Conservation (phyloP, 1,140 invertebrate species). For the Drosophila paulistorum region DNA sequence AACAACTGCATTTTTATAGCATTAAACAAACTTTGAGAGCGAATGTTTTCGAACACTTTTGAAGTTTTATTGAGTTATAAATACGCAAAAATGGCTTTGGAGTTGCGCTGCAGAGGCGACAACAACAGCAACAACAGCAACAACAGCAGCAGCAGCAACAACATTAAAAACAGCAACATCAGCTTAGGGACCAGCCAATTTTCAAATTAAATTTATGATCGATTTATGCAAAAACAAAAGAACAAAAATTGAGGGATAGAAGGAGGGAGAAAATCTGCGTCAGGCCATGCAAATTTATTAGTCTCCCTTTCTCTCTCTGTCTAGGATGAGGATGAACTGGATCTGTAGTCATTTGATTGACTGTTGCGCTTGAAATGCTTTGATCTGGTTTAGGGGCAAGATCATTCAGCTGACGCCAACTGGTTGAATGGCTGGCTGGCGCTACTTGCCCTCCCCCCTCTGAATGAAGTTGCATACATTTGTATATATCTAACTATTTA, state of each 20-base stretch:
- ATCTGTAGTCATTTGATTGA: conserved; percentile 58
- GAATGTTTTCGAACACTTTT: conserved; percentile 80
- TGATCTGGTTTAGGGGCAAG: conserved; percentile 57
- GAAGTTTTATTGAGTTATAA: conserved; percentile 82
- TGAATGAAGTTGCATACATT: conserved; percentile 4
- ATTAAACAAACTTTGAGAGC: conserved; percentile 79
- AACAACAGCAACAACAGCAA: background rate
- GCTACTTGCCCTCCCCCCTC: background rate
- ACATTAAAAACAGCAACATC: conserved; percentile 20
- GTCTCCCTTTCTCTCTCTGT: background rate
- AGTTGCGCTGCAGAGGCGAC: conserved; percentile 30
- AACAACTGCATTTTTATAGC: conserved; percentile 70
- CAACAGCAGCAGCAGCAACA: background rate
- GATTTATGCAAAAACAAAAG: conserved; percentile 66
- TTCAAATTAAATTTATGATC: conserved; percentile 81
- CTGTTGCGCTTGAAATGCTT: conserved; percentile 75
- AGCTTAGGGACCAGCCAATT: conserved; percentile 52
- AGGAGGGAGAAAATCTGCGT: conserved; percentile 43
- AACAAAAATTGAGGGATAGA: conserved; percentile 22
- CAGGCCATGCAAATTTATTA: conserved; percentile 77
- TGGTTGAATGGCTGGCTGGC: conserved; percentile 40
- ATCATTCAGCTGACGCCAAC: conserved; percentile 62
- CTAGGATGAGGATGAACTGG: conserved; percentile 1
- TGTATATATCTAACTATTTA: background rate
- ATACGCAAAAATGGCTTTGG: conserved; percentile 73